Percentiles rank a stretch among this genome's conserved stretches.
Conservation (phyloP, 2,113 vertebrate species). For the Ochotona curzoniae region DNA sequence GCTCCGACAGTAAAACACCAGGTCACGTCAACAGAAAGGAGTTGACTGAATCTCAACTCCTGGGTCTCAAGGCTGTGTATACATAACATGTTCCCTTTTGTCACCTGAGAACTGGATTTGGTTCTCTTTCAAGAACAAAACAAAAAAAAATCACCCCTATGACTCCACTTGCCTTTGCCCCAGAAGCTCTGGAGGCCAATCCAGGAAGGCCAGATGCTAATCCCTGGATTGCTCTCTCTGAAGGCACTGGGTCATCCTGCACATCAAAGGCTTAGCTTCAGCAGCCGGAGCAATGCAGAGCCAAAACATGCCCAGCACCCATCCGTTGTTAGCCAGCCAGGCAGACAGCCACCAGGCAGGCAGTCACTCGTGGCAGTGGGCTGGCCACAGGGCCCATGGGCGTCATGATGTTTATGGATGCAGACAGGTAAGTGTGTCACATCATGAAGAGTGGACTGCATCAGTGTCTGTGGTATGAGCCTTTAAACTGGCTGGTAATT, state of each 20-base stretch:
- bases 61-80: neutral
- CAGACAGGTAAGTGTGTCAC: neutral
- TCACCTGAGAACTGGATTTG: neutral
- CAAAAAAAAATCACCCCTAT: neutral
- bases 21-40: conserved; percentile 52
- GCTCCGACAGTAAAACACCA: neutral
- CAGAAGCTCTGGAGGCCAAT: neutral
- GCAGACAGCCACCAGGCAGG: rapidly evolving
- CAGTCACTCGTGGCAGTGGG: neutral
- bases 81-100: neutral
- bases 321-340: neutral
- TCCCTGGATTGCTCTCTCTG: neutral
- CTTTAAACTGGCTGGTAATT: conserved; percentile 39
- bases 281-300: neutral
- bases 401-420: neutral
- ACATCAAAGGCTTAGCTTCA: neutral
- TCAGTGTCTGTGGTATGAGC: neutral
- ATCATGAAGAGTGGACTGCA: neutral
- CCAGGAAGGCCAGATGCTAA: neutral
- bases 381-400: neutral
- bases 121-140: neutral
- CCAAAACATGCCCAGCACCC: rapidly evolving
- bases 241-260: neutral
- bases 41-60: neutral
- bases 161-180: neutral